Base-by-base conservation (phyloP, 2,113 vertebrate species). In the Misgurnus mizolepis region DNA sequence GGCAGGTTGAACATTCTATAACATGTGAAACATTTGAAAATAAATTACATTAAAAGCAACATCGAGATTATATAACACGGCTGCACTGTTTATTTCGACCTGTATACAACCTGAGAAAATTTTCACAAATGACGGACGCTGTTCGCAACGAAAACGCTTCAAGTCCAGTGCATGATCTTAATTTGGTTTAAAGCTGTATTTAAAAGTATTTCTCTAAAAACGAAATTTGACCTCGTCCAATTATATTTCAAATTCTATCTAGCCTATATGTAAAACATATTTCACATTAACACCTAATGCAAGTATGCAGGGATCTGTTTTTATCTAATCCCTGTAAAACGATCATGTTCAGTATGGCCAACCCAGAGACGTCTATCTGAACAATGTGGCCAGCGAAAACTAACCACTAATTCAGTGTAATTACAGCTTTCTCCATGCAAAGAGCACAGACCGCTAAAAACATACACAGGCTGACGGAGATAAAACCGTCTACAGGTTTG, bases 91-190 rank as follows among this genome's bases (percentile, higher is more conserved):
- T 43, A 22, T 17, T 74, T 68, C 34, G 17, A 56, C 79, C 41
- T 67, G 76, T 72, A 80, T 67, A 82, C 60, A 85, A 65, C 81
- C 78, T 74, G 62, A 80, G 72, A 73, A 78, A 15, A 69, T 67
- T 34, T 64, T 53, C 11, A 43, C 70, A 43, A 73, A 56, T 56
- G 39, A 17, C 14, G 39, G 53, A 58, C 49, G 43, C 47, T 75
- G 70, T 12, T 49, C 22, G 43, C n/a, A 43, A 45, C 8, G 15
- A 39, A 15, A 47, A 56, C 12, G 12, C 49, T 56, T 56, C 4
- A n/a, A 17, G 53, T n/a, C n/a, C 55, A n/a, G 6, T 18, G n/a
- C 17, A 58, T 58, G 55, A n/a, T 56, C 53, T 6, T 7, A 55
- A 5, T 55, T 17, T 55, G 53, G 53, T 55, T 34, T 11, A 11